Evolutionary conservation across 1,140 invertebrate species (phyloP).

Genomic region (Andrena cerasifolii): DNA sequence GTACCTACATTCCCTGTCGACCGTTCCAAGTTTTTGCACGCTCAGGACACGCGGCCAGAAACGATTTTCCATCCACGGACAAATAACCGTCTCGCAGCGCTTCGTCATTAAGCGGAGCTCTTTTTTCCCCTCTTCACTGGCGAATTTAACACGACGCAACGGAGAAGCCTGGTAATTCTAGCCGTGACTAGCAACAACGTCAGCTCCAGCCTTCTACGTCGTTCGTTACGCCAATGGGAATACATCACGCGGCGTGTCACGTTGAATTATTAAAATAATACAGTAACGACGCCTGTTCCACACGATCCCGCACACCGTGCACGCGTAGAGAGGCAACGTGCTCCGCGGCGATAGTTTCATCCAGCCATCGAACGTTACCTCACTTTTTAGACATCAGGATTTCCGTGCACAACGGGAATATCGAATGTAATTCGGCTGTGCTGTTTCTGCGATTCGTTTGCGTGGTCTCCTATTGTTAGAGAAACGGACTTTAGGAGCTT

Average conservation of each 20-base stretch:
- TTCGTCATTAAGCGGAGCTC: constrained; percentile 19
- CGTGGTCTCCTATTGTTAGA: too few relatives aligned
- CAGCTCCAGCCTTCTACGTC: constrained; percentile 27
- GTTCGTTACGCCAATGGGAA: constrained; percentile 51
- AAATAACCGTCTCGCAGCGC: constrained; percentile 10
- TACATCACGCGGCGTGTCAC: constrained; percentile 39
- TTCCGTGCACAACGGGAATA: too few relatives aligned
- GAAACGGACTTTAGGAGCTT: too few relatives aligned
- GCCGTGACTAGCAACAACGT: constrained; percentile 47
- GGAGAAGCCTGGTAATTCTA: constrained; percentile 35
- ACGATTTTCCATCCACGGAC: neutral
- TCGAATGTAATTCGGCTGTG: too few relatives aligned
- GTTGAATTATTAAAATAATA: constrained; percentile 62
- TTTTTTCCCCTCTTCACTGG: constrained; percentile 20
- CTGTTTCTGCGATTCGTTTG: too few relatives aligned
- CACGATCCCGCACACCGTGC: constrained; percentile 2
- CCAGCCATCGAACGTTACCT: too few relatives aligned
- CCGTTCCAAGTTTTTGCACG: neutral
- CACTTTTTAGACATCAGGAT: too few relatives aligned
- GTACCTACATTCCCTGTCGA: neutral
- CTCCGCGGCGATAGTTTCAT: too few relatives aligned
- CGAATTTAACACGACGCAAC: constrained; percentile 43
- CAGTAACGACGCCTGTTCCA: constrained; percentile 39
- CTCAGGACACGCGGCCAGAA: neutral
- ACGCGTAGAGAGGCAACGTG: constrained; percentile 18